Percentiles rank a stretch among this genome's conserved stretches.
Conservation (phyloP, 2,113 vertebrate genomes). For the Oreocharis arfaki region DNA sequence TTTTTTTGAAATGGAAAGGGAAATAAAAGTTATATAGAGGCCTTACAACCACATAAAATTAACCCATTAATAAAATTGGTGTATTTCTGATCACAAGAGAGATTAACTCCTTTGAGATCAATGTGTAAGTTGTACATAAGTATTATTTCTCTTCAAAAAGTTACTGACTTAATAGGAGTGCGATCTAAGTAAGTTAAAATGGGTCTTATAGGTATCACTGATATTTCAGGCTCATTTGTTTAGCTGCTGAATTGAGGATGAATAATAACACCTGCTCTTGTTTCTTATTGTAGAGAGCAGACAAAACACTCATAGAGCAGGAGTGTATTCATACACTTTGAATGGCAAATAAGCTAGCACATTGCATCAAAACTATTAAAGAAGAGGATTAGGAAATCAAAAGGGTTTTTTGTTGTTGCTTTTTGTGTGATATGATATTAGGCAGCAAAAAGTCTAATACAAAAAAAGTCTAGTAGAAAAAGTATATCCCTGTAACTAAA, state of each 20-base stretch:
- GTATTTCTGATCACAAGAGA: neutral
- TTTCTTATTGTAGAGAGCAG: neutral
- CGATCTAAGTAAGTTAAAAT: neutral
- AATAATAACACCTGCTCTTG: neutral
- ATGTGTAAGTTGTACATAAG: neutral
- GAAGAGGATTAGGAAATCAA: neutral
- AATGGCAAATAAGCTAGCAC: neutral
- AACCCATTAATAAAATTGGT: neutral
- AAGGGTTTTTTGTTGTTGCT: accelerated
- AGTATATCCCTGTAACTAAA: neutral
- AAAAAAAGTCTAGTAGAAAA: neutral
- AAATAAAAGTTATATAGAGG: neutral
- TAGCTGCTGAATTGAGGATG: neutral
- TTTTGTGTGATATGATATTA: neutral
- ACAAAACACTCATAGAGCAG: neutral
- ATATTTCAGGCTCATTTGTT: neutral
- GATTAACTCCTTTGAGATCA: neutral
- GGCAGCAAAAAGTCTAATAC: neutral
- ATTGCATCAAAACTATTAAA: neutral
- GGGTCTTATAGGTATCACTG: neutral
- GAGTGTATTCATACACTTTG: neutral
- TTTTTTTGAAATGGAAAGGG: neutral
- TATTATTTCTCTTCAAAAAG: neutral
- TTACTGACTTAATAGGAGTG: neutral
- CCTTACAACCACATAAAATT: neutral